A percentile compares a stretch with the other conserved stretches of the same genome.
Evolutionary conservation across 2,113 vertebrate species (phyloP).

Genomic region (Ursus arctos): DNA sequence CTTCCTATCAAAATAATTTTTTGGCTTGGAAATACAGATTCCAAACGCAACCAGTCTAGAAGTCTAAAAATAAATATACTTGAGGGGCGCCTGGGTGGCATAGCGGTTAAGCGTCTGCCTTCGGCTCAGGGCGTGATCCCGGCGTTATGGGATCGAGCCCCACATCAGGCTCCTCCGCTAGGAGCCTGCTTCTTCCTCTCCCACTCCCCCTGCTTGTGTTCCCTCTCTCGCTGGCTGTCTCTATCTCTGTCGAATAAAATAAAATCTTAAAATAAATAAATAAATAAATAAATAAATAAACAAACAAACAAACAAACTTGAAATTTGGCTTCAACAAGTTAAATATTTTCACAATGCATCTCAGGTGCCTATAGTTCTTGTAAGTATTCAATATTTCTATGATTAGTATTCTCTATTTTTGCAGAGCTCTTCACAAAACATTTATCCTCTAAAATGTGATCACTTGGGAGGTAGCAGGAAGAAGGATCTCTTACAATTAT

Average conservation of each 20-base stretch:
- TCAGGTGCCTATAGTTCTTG: neutral
- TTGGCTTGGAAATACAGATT: neutral
- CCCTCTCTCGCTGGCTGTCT: too few relatives aligned
- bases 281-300: too few relatives aligned
- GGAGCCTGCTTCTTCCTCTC: too few relatives aligned
- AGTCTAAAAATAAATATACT: conserved; percentile 9
- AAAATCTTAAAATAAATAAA: too few relatives aligned
- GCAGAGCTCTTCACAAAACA: neutral
- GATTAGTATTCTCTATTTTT: neutral
- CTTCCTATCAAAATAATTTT: neutral
- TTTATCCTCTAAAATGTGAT: neutral
- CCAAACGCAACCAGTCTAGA: neutral
- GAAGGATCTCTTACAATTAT: neutral
- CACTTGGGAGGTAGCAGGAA: neutral
- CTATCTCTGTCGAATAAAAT: too few relatives aligned
- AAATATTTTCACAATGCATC: neutral
- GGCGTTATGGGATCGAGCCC: too few relatives aligned
- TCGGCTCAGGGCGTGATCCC: too few relatives aligned
- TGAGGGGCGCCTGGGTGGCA: too few relatives aligned
- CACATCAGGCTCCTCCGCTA: too few relatives aligned
- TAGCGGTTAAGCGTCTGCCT: too few relatives aligned
- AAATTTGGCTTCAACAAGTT: conserved; percentile 41
- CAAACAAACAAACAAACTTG: neutral
- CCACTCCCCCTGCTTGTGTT: too few relatives aligned
- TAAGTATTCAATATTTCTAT: conserved; percentile 4